phyloP scores from a whole-genome alignment of 2,888 invertebrate genomes.

The Tetramorium bicarinatum region DNA sequence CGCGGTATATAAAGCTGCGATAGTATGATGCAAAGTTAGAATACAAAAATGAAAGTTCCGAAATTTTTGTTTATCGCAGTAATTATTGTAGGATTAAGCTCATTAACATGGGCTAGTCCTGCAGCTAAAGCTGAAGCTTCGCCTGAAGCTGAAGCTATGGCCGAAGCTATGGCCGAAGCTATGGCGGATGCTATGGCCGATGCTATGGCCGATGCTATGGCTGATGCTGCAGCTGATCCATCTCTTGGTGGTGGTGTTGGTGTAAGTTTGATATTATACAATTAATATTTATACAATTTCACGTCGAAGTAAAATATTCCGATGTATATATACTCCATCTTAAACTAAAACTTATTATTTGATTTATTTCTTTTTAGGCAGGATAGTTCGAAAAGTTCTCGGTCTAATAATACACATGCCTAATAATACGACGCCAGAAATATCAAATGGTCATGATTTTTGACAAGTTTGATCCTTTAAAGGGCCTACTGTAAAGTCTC shows the following conservation, averaged over 20 bases:
- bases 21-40: neutral
- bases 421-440: too few species aligned
- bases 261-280: neutral
- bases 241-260: too few species aligned
- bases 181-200: neutral
- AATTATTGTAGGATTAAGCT: neutral
- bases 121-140: neutral
- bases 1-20: neutral
- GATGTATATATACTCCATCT: too few species aligned
- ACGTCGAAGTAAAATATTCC: neutral
- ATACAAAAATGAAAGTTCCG: neutral
- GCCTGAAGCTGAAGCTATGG: neutral
- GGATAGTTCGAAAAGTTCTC: too few species aligned
- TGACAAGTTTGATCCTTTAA: too few species aligned
- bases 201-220: too few species aligned
- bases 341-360: neutral
- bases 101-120: neutral
- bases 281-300: constrained; percentile 8
- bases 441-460: too few species aligned
- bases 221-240: too few species aligned
- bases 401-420: too few species aligned
- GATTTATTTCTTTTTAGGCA: neutral
- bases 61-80: neutral
- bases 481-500: too few species aligned
- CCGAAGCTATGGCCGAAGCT: neutral